Base-by-base conservation (phyloP, 2,797 vertebrate genomes). In the Oophaga sylvatica region DNA sequence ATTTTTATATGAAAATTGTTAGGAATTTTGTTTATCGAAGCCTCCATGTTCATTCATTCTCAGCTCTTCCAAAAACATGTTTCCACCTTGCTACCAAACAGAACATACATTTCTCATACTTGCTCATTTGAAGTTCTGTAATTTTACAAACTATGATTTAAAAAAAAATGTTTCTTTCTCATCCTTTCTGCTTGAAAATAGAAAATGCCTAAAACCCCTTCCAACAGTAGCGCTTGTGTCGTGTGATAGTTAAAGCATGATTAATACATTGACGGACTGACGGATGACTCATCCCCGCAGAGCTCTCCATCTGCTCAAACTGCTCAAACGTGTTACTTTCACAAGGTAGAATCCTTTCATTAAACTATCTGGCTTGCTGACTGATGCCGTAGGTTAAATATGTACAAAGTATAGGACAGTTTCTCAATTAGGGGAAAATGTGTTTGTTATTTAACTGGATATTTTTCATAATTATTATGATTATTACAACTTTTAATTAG, bases 241-340 rank as follows among this genome's bases (percentile, higher is more conserved):
- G 22, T 26, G 35, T 65, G 57, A 76, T 48, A 84, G 82, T 84
- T 84, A 84, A 84, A 62, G 68, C 84, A 86, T 86, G 84, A 86
- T 79, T 86, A 86, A 86, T 86, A 70, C 77, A 71, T 57, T 86
- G 84, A 86, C 26, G 75, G 57, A 62, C 86, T 83, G 71, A 59
- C 71, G 62, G 22, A 13, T 78, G 81, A 26, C 22, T 29, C 81
- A 83, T 87, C 67, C 79, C 79, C 29, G 70, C 70, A 71, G 70
- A 82, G 80, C 80, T 20, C 48, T 80, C 84, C 87, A 88, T 88
- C 87, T 88, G 87, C 57, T 84, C 87, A 59, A 83, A 80, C 81
- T 83, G 81, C 45, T 83, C 62, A 19, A 70, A 84, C 73, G 75
- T 31, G 80, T 88, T 84, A 83, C 29, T 84, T 57, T 83, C 48